Evolutionary conservation across 2,888 invertebrate species (phyloP).

Genomic region (Aspidiotus destructor): DNA sequence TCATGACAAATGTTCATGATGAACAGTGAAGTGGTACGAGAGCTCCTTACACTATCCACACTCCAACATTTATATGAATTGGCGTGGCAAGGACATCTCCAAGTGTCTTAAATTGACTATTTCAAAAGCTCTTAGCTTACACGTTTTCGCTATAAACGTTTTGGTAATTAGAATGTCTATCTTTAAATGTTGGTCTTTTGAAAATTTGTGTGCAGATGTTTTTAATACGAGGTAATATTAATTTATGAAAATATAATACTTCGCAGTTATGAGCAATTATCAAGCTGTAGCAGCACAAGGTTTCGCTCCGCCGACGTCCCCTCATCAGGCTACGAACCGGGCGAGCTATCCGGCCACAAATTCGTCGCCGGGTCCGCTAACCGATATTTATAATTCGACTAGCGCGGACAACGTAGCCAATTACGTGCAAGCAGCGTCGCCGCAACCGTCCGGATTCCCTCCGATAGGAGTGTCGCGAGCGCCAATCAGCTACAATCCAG

Average conservation of each 20-base stretch:
- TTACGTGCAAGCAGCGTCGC: constrained; percentile 92
- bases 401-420: constrained; percentile 48
- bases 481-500: constrained; percentile 86
- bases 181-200: too few species aligned
- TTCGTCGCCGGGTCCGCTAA: constrained; percentile 72
- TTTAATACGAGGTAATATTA: too few species aligned
- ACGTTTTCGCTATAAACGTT: too few species aligned
- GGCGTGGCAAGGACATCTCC: too few species aligned
- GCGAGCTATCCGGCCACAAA: constrained; percentile 54
- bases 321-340: constrained; percentile 56
- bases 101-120: too few species aligned
- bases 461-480: constrained; percentile 88
- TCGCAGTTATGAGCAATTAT: constrained; percentile 92
- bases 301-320: constrained; percentile 72
- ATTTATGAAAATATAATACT: constrained; percentile 23
- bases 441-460: constrained; percentile 87
- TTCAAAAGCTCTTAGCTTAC: too few species aligned
- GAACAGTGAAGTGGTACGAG: too few species aligned
- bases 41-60: too few species aligned
- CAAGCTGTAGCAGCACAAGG: constrained; percentile 61
- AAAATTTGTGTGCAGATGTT: too few species aligned
- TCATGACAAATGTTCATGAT: too few species aligned
- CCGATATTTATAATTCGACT: constrained; percentile 88
- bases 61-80: too few species aligned
- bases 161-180: too few species aligned